Evolutionary conservation across 2,797 vertebrate species (phyloP), one percentile per base, ranked within the genome.

Genomic region (Chrosomus eos): DNA sequence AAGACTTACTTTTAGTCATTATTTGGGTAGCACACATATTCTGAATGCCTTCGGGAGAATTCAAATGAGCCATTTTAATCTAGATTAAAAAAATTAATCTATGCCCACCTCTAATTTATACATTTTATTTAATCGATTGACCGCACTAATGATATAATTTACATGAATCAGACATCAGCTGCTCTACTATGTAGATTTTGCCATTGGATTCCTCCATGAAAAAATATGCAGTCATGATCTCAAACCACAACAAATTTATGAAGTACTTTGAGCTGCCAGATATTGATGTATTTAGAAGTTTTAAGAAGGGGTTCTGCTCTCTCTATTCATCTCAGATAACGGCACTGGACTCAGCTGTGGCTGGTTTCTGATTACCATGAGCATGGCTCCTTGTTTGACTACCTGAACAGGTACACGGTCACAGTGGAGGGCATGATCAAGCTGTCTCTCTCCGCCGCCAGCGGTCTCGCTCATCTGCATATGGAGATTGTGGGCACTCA

Each of bases 291-390:
- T 75, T 53, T 76, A 3, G n/a, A 60, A 8, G 33, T 40, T 26
- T 26, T 40, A 78, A 36, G 18, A 45, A 33, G 14, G 67, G 67
- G 4, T 66, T 72, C 58, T 64, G 14, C n/a, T 80, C 18, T 66
- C 19, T 84, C 66, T 72, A 26, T 51, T 9, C 71, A 23, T 71
- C 43, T 53, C 92, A 97, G 96, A 97, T 89, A 97, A 97, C 84
- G 96, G 96, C 75, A 97, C 96, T 97, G 96, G 96, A 97, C 96
- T 85, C 96, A 97, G 90, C 93, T 97, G 60, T 97, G 96, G 96
- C 89, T 97, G 87, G 96, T 97, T 71, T 97, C 96, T 53, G 96
- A 97, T 91, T 97, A 97, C 90, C 96, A 97, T 5, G 96, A 97
- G 84, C 96, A 96, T 23, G 96, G 96, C 80, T 97, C 96, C 6